Percentiles rank a stretch among this genome's conserved stretches.
Evolutionary conservation across 2,113 vertebrate genomes (phyloP).

Genomic region (Orcinus orca): DNA sequence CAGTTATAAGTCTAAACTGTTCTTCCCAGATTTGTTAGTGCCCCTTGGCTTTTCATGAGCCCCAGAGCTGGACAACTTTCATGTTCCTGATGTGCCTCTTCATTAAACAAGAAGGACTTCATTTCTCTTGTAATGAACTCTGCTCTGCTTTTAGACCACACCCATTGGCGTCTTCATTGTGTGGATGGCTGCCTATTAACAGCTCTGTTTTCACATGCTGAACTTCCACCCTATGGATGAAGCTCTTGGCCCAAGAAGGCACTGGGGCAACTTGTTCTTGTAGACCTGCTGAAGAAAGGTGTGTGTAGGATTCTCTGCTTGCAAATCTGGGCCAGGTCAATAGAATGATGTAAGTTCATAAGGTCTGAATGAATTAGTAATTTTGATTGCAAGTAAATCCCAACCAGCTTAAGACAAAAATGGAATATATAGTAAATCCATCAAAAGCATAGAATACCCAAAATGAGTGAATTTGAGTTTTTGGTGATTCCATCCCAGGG

Average conservation of each 20-base stretch:
- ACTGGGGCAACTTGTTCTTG: background rate
- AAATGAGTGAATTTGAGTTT: background rate
- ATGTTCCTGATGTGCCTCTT: background rate
- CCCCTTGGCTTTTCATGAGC: conserved; percentile 43
- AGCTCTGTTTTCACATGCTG: background rate
- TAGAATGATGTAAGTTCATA: background rate
- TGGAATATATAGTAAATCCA: background rate
- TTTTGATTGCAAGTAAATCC: background rate
- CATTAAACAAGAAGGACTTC: conserved; percentile 51
- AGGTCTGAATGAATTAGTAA: background rate
- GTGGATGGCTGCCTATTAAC: background rate
- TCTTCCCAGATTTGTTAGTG: background rate
- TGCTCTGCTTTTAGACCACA: background rate
- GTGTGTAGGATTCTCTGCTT: background rate
- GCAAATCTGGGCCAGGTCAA: background rate
- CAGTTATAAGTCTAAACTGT: conserved; percentile 38
- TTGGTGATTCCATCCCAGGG: background rate
- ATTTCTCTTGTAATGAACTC: conserved; percentile 16
- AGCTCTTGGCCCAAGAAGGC: background rate
- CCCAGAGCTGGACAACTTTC: conserved; percentile 40
- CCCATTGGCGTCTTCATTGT: background rate
- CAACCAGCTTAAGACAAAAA: background rate
- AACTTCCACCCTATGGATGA: background rate
- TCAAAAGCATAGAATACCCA: background rate
- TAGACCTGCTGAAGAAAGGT: background rate